A percentile compares a stretch with the other conserved stretches of the same genome.
phyloP scores from a whole-genome alignment of 2,797 vertebrate species.

The Linurgus olivaceus region DNA sequence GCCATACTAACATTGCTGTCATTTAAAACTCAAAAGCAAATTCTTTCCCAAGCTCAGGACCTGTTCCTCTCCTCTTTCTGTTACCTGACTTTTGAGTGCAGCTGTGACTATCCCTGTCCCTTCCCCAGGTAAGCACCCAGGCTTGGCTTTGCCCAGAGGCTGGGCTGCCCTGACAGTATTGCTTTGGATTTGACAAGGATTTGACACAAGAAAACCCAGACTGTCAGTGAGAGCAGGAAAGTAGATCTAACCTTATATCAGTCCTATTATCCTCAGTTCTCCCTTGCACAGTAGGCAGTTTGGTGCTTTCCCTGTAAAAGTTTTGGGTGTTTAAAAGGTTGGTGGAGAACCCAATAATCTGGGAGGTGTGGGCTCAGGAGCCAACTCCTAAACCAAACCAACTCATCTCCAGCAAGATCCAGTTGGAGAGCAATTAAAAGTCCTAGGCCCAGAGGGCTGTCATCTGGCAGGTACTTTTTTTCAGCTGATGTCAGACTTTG shows the following conservation, averaged over 20 bases:
- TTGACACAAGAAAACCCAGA: neutral
- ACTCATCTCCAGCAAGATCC: neutral
- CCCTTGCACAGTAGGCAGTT: neutral
- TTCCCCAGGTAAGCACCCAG: neutral
- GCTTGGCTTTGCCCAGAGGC: neutral
- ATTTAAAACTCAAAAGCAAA: neutral
- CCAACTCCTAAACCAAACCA: neutral
- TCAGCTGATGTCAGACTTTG: neutral
- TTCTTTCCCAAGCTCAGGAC: neutral
- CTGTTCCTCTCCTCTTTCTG: neutral
- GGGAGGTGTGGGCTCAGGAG: neutral
- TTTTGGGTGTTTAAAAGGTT: neutral
- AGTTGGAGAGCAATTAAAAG: neutral
- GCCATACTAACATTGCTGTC: neutral
- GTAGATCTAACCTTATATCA: neutral
- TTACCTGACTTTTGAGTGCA: neutral
- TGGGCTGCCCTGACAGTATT: neutral
- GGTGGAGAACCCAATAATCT: neutral
- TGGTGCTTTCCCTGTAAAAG: neutral
- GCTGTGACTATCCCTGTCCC: neutral
- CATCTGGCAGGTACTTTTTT: neutral
- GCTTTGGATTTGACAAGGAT: neutral
- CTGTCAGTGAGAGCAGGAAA: neutral
- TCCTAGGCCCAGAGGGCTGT: neutral
- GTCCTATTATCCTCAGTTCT: neutral